These are phyloP conservation scores for Drosophila oshimai DNA, from an alignment of 1,140 invertebrate species.

Conservation along the genomic window DNA sequence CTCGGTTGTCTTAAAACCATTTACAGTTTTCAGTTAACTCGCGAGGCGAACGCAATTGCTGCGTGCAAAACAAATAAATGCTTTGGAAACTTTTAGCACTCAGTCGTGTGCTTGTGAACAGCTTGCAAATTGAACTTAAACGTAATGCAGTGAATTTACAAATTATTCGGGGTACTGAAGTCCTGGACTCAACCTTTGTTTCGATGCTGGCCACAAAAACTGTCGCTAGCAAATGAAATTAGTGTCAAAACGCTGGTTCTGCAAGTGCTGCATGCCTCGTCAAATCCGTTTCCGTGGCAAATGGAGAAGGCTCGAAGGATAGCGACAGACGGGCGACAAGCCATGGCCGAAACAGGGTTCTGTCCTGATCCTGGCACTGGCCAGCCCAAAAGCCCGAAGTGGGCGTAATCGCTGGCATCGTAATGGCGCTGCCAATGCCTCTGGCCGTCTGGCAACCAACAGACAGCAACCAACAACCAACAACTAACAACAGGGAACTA, in stretches of 20 bases:
- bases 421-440: slow-evolving; percentile 20
- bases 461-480: slow-evolving; percentile 7
- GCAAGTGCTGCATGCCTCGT: slow-evolving; percentile 51
- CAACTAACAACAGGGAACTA: neutral
- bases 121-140: slow-evolving; percentile 65
- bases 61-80: slow-evolving; percentile 68
- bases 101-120: slow-evolving; percentile 19
- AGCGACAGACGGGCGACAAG: slow-evolving; percentile 35
- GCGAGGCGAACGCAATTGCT: slow-evolving; percentile 54
- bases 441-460: slow-evolving; percentile 41
- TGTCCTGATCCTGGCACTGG: neutral
- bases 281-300: slow-evolving; percentile 52
- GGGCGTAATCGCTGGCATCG: slow-evolving; percentile 63
- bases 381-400: slow-evolving; percentile 27
- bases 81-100: slow-evolving; percentile 49
- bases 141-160: slow-evolving; percentile 58
- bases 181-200: neutral
- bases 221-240: slow-evolving; percentile 68
- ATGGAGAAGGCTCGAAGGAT: slow-evolving; percentile 10
- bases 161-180: slow-evolving; percentile 45
- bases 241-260: slow-evolving; percentile 74
- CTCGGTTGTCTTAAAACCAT: slow-evolving; percentile 50
- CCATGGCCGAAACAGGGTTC: neutral
- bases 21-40: slow-evolving; percentile 67
- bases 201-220: slow-evolving; percentile 50